Conservation (phyloP, 1,140 invertebrate species). For the Lysiphlebus fabarum region DNA sequence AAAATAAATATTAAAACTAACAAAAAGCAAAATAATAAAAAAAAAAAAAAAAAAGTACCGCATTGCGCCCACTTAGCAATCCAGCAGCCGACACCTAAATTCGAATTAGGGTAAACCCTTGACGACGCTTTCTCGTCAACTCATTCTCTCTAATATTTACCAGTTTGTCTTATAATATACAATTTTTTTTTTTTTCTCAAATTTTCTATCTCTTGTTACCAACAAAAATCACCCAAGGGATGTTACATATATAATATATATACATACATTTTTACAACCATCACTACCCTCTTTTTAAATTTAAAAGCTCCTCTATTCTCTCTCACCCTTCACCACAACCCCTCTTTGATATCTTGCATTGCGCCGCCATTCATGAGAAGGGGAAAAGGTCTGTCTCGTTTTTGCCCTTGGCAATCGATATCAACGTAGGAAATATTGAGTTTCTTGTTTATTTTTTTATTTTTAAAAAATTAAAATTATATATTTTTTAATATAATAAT, state of each 20-base stretch:
- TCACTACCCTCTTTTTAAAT: too few relatives aligned
- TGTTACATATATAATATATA: too few relatives aligned
- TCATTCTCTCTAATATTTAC: slow-evolving; percentile 18
- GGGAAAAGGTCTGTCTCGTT: slow-evolving; percentile 29
- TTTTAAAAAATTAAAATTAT: neutral
- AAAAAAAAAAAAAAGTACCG: slow-evolving; percentile 32
- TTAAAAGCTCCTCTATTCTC: slow-evolving; percentile 15
- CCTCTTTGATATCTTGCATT: slow-evolving; percentile 19
- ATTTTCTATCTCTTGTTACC: too few relatives aligned
- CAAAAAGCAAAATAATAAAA: neutral
- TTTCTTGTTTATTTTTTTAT: slow-evolving; percentile 5
- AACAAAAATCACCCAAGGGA: too few relatives aligned
- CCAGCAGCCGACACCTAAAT: slow-evolving; percentile 49
- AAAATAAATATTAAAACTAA: neutral
- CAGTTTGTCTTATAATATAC: too few relatives aligned
- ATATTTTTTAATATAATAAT: neutral
- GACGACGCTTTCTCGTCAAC: slow-evolving; percentile 38
- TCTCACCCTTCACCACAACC: slow-evolving; percentile 23
- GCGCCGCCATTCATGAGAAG: slow-evolving; percentile 17
- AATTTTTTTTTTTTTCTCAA: too few relatives aligned
- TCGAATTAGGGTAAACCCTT: slow-evolving; percentile 45
- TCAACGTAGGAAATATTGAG: slow-evolving; percentile 39
- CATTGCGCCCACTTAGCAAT: slow-evolving; percentile 51
- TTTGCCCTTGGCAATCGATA: slow-evolving; percentile 45
- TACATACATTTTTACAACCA: too few relatives aligned